A percentile compares a stretch with the other conserved stretches of the same genome.
phyloP scores from a whole-genome alignment of 23 tunicate genomes.

The Oikopleura dioica region DNA sequence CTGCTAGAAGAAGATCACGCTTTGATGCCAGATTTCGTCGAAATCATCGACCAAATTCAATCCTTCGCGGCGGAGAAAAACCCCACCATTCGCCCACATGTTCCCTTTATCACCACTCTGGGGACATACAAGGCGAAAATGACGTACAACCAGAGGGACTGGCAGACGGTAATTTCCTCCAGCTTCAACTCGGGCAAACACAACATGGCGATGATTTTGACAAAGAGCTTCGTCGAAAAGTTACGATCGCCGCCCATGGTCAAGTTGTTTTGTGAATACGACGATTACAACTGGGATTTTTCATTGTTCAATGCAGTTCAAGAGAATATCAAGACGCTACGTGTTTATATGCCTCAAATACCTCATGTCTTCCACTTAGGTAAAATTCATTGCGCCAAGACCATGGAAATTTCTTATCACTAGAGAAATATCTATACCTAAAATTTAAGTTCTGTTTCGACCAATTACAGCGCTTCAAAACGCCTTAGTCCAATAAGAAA shows the following conservation, averaged over 20 bases:
- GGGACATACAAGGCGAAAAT: not conserved
- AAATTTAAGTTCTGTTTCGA: too few species aligned
- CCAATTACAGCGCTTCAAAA: too few species aligned
- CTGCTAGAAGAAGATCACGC: slow-evolving; percentile 13
- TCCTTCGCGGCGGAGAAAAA: not conserved
- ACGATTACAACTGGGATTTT: slow-evolving; percentile 13
- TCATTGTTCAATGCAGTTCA: not conserved
- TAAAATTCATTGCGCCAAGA: too few species aligned
- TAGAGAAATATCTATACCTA: too few species aligned
- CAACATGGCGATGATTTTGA: slow-evolving; percentile 3
- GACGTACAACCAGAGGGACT: not conserved
- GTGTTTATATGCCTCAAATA: not conserved
- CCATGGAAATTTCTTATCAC: too few species aligned
- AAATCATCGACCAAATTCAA: not conserved
- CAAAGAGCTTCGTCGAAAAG: not conserved
- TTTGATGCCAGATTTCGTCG: not conserved
- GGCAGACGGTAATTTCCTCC: not conserved
- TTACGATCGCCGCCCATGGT: not conserved
- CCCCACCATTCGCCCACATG: not conserved
- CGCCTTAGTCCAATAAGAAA: too few species aligned
- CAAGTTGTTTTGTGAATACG: not conserved
- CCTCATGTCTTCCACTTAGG: not conserved
- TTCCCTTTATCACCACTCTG: not conserved
- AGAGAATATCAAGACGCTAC: not conserved
- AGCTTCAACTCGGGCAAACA: slow-evolving; percentile 5